phyloP scores from a whole-genome alignment of 2,888 invertebrate species.

The Drosophila diplacantha region DNA sequence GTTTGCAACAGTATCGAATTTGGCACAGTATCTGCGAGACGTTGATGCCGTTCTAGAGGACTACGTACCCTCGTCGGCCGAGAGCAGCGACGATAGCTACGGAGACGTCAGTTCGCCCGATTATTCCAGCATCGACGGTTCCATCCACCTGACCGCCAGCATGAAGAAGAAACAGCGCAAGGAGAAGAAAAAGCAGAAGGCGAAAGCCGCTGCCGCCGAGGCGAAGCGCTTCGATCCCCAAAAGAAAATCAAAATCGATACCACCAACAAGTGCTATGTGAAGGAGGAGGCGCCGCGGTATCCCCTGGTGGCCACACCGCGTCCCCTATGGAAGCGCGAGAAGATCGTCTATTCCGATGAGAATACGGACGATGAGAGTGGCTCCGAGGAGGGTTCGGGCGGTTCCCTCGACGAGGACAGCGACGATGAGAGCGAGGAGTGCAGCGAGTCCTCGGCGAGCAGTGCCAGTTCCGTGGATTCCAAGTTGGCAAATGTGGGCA shows the following conservation, averaged over 20 bases:
- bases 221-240: conserved; percentile 76
- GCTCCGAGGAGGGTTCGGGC: conserved; percentile 73
- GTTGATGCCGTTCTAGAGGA: conserved; percentile 78
- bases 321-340: conserved; percentile 80
- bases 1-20: conserved; percentile 78
- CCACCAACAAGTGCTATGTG: conserved; percentile 77
- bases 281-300: conserved; percentile 80
- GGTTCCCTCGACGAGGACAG: conserved; percentile 73
- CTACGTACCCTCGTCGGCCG: conserved; percentile 76
- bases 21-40: conserved; percentile 78
- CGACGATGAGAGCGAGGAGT: conserved; percentile 72
- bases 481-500: conserved; percentile 39
- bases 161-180: conserved; percentile 78
- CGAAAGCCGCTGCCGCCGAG: conserved; percentile 65
- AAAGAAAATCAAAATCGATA: conserved; percentile 77
- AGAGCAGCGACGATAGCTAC: conserved; percentile 64
- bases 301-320: conserved; percentile 81
- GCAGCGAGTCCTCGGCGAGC: conserved; percentile 33
- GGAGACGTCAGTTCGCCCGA: conserved; percentile 71
- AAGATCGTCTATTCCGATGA: conserved; percentile 79
- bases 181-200: conserved; percentile 72
- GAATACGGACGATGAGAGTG: conserved; percentile 77
- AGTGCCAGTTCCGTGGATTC: conserved; percentile 28
- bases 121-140: conserved; percentile 75
- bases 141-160: conserved; percentile 72